Conservation (phyloP, 2,797 vertebrate species). For the Helicolenus hilgendorfi region DNA sequence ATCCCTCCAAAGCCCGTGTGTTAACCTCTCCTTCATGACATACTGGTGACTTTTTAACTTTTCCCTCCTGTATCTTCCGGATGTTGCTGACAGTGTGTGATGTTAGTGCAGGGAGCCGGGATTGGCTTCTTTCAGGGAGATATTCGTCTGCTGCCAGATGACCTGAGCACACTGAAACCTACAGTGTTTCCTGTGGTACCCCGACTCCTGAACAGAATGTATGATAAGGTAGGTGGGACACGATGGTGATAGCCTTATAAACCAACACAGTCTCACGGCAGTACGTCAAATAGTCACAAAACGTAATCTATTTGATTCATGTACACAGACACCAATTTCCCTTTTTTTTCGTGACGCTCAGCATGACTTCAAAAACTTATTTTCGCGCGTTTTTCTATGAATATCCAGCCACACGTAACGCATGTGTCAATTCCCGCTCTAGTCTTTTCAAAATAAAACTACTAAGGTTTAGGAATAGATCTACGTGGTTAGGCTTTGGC, state of each 20-base stretch:
- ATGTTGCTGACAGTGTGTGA: slow-evolving; percentile 85
- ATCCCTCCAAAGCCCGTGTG: background rate
- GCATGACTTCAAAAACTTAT: no score
- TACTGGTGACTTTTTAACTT: background rate
- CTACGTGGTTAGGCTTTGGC: no score
- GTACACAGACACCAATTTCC: no score
- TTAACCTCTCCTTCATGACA: background rate
- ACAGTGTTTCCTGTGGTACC: slow-evolving; percentile 97
- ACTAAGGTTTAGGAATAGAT: no score
- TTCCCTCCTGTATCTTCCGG: background rate
- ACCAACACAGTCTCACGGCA: background rate
- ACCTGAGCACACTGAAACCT: slow-evolving; percentile 93
- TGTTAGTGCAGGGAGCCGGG: slow-evolving; percentile 93
- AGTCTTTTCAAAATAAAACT: no score
- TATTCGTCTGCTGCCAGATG: slow-evolving; percentile 94
- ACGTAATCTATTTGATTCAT: no score
- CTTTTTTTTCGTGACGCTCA: no score
- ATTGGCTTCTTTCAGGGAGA: slow-evolving; percentile 99
- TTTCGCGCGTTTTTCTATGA: no score
- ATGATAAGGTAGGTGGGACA: slow-evolving; percentile 91
- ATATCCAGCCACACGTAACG: no score
- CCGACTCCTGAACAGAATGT: slow-evolving; percentile 96
- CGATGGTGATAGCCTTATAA: background rate
- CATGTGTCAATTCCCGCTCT: no score
- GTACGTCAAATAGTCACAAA: no score